Conservation (phyloP, 2,888 invertebrate species). For the Disparrhopalites patrizii region DNA sequence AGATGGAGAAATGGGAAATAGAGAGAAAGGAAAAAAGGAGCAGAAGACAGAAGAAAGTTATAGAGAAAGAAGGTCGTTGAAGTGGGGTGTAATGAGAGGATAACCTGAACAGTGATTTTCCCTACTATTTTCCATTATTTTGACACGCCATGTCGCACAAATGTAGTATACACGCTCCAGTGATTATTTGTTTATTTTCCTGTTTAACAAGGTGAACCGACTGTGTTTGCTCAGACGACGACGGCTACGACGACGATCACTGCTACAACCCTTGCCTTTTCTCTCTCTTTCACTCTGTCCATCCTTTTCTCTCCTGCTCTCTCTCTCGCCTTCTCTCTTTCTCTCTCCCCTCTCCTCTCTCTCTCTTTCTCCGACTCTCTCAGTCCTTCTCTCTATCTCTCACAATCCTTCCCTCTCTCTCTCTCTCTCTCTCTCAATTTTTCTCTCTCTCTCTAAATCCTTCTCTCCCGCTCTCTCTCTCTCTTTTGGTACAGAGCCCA, state of each 20-base stretch:
- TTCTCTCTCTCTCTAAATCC: neutral
- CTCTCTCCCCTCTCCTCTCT: neutral
- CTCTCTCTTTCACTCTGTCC: neutral
- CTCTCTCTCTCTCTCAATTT: no score
- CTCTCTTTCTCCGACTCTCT: no score
- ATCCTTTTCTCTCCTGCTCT: neutral
- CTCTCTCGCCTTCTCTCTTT: constrained; percentile 6
- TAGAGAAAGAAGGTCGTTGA: no score
- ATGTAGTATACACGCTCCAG: constrained; percentile 7
- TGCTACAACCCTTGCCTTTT: neutral
- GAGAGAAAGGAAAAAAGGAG: no score
- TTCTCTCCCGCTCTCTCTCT: neutral
- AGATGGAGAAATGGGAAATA: no score
- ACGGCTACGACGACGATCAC: no score
- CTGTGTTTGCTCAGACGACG: neutral
- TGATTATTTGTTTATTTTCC: constrained; percentile 18
- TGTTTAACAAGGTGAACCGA: constrained; percentile 14
- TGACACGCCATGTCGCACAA: constrained; percentile 16
- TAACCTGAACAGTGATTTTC: constrained; percentile 13
- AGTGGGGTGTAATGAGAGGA: constrained; percentile 1
- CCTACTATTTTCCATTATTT: constrained; percentile 10
- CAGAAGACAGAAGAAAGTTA: no score
- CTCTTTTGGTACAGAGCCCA: no score
- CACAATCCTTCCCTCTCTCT: no score
- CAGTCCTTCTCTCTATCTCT: no score